A percentile compares a stretch with the other conserved stretches of the same genome.
These are phyloP conservation scores for Linurgus olivaceus DNA, from an alignment of 2,797 vertebrate species.

Conservation along the genomic window DNA sequence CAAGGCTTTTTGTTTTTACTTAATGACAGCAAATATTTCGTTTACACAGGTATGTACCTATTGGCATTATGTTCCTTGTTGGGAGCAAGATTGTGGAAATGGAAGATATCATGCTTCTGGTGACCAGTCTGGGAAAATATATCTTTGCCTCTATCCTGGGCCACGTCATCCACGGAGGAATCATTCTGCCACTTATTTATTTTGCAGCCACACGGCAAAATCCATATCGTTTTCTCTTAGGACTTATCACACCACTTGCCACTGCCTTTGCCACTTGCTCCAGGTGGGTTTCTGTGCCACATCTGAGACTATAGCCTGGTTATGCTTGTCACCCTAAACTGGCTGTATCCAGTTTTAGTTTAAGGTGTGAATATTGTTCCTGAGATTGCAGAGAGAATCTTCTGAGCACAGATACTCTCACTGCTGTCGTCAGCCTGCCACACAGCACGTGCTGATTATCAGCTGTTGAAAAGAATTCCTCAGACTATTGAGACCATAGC, in stretches of 20 bases:
- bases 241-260: slow-evolving; percentile 92
- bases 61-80: slow-evolving; percentile 97
- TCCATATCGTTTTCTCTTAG: slow-evolving; percentile 91
- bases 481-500: not conserved
- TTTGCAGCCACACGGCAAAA: slow-evolving; percentile 91
- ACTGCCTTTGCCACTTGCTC: slow-evolving; percentile 98
- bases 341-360: not conserved
- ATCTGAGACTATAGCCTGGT: not conserved
- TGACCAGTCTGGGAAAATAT: slow-evolving; percentile 96
- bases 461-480: not conserved
- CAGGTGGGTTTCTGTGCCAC: slow-evolving; percentile 75
- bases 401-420: not conserved
- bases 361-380: not conserved
- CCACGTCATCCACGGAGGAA: slow-evolving; percentile 92
- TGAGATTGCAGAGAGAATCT: not conserved
- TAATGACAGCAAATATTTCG: not conserved
- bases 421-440: not conserved
- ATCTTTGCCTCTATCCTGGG: slow-evolving; percentile 95
- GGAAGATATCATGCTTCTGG: slow-evolving; percentile 89
- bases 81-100: slow-evolving; percentile 99
- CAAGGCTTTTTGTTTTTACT: not conserved
- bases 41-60: slow-evolving; percentile 89
- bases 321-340: not conserved
- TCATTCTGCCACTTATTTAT: slow-evolving; percentile 94
- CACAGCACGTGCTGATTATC: not conserved